Evolutionary conservation across 2,888 invertebrate genomes (phyloP).

Genomic region (Dermolepida albohirtum): DNA sequence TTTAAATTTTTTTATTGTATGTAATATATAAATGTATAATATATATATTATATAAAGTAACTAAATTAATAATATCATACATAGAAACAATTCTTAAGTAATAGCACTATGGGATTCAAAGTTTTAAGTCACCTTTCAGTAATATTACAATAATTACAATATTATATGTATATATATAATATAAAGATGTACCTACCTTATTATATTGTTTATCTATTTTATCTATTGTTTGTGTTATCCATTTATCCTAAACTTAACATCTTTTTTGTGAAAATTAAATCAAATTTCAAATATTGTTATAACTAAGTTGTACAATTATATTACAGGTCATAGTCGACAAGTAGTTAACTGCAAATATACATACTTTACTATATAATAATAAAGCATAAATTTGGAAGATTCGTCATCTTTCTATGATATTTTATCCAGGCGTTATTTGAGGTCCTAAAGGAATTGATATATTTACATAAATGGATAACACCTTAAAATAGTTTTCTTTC

Average conservation of each 20-base stretch:
- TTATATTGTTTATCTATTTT: slow-evolving; percentile 31
- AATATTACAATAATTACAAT: slow-evolving; percentile 34
- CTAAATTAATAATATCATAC: slow-evolving; percentile 37
- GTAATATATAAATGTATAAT: slow-evolving; percentile 15
- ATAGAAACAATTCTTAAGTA: slow-evolving; percentile 36
- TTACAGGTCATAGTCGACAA: too few species aligned
- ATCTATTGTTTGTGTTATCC: slow-evolving; percentile 10
- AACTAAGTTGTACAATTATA: too few species aligned
- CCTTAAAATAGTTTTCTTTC: slow-evolving; percentile 12
- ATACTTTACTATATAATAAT: too few species aligned
- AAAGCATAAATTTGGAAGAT: too few species aligned
- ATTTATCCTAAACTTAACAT: too few species aligned
- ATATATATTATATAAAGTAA: slow-evolving; percentile 3
- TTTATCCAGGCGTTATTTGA: too few species aligned
- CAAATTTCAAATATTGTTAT: too few species aligned
- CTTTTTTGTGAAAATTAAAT: too few species aligned
- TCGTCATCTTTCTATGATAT: too few species aligned
- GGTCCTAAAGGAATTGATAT: too few species aligned
- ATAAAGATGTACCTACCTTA: slow-evolving; percentile 41
- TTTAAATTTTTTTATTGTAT: slow-evolving; percentile 1
- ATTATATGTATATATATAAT: slow-evolving; percentile 19
- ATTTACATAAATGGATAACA: slow-evolving; percentile 6
- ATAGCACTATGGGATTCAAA: slow-evolving; percentile 40
- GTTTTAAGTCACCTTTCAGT: slow-evolving; percentile 37
- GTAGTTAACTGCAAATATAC: too few species aligned